Conservation (phyloP, 1,140 invertebrate species). For the Daktulosphaira vitifoliae region DNA sequence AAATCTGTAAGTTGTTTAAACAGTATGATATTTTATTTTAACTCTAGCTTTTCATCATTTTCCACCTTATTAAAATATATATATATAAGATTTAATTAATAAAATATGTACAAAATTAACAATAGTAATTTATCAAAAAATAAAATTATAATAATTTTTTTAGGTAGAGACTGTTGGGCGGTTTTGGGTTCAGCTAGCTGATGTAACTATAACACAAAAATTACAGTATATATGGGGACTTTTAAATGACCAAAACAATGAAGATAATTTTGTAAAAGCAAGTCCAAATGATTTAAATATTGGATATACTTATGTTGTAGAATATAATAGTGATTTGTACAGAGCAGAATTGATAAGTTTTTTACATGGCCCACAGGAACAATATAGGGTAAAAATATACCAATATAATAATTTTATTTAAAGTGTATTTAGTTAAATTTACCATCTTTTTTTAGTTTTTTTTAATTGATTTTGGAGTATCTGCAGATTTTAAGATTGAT, state of each 20-base stretch:
- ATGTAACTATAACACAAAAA: neutral
- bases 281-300: neutral
- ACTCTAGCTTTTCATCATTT: too few relatives aligned
- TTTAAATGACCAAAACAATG: neutral
- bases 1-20: too few relatives aligned
- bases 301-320: constrained; percentile 3
- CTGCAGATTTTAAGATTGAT: constrained; percentile 41
- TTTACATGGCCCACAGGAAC: neutral
- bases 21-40: too few relatives aligned
- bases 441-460: constrained; percentile 46
- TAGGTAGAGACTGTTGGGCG: constrained; percentile 33
- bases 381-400: neutral
- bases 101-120: too few relatives aligned
- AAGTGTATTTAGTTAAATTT: too few relatives aligned
- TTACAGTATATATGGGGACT: neutral
- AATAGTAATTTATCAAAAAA: too few relatives aligned
- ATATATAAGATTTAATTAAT: too few relatives aligned
- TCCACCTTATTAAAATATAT: too few relatives aligned
- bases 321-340: neutral
- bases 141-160: too few relatives aligned
- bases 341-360: neutral
- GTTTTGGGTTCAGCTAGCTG: constrained; percentile 34
- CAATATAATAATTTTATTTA: neutral
- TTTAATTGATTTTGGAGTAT: constrained; percentile 73
- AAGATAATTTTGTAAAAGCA: neutral